Conservation (phyloP, 2,113 vertebrate species). For the Tragulus kanchil region DNA sequence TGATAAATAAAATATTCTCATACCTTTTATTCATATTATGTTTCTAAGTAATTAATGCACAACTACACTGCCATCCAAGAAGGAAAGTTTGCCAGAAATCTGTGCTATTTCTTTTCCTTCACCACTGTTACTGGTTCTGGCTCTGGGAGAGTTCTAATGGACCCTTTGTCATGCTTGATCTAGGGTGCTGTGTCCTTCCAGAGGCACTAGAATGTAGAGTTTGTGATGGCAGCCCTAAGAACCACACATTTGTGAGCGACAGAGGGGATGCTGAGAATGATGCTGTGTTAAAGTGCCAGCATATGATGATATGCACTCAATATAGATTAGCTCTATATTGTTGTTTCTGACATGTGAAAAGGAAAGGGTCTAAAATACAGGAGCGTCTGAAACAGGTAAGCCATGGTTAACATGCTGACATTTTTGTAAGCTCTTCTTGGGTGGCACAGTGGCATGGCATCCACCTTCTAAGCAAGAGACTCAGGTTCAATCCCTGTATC, state of each 20-base stretch:
- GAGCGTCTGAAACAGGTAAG: constrained; percentile 89
- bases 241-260: neutral
- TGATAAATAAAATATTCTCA: neutral
- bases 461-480: neutral
- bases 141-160: neutral
- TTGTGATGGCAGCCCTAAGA: neutral
- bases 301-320: neutral
- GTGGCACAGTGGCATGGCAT: neutral
- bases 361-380: constrained; percentile 88
- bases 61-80: neutral
- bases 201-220: neutral
- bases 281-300: neutral
- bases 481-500: neutral
- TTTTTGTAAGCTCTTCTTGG: neutral
- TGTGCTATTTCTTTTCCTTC: neutral
- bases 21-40: neutral
- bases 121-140: neutral
- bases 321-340: neutral
- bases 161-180: neutral
- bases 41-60: neutral
- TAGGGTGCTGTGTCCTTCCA: neutral
- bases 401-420: neutral
- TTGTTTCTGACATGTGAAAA: too few species aligned
- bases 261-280: neutral
- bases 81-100: neutral